Conservation (phyloP, 1,140 invertebrate species). For the Pectinophora gossypiella region DNA sequence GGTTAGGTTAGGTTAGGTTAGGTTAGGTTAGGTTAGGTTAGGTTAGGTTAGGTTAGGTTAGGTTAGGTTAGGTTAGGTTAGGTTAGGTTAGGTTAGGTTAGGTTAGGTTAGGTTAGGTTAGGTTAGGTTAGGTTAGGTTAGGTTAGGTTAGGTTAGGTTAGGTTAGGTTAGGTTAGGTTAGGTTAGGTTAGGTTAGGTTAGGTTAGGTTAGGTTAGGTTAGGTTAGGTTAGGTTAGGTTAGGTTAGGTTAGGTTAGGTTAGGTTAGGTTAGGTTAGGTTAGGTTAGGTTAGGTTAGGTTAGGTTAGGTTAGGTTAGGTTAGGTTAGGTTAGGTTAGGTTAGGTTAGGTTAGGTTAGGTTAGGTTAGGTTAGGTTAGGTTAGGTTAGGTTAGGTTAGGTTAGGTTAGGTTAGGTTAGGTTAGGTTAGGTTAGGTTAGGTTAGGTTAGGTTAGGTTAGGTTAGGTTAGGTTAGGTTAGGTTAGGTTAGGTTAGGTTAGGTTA, state of each 20-base stretch:
- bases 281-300: conserved; percentile 9
- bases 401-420: conserved; percentile 7
- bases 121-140: conserved; percentile 9
- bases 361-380: conserved; percentile 4
- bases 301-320: conserved; percentile 8
- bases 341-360: conserved; percentile 5
- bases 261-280: conserved; percentile 10
- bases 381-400: conserved; percentile 8
- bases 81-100: conserved; percentile 9
- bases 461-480: conserved; percentile 9
- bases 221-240: conserved; percentile 12
- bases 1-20: conserved; percentile 11
- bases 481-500: conserved; percentile 8
- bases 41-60: conserved; percentile 9
- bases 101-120: conserved; percentile 10
- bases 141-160: conserved; percentile 7
- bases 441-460: conserved; percentile 8
- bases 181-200: conserved; percentile 8
- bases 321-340: conserved; percentile 9
- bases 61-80: conserved; percentile 11
- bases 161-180: conserved; percentile 11
- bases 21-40: conserved; percentile 10
- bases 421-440: conserved; percentile 8
- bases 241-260: conserved; percentile 9
- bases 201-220: conserved; percentile 11